A percentile compares a stretch with the other conserved stretches of the same genome.
These are phyloP conservation scores for Trichonephila inaurata DNA, from an alignment of 1,140 invertebrate genomes.

Conservation along the genomic window DNA sequence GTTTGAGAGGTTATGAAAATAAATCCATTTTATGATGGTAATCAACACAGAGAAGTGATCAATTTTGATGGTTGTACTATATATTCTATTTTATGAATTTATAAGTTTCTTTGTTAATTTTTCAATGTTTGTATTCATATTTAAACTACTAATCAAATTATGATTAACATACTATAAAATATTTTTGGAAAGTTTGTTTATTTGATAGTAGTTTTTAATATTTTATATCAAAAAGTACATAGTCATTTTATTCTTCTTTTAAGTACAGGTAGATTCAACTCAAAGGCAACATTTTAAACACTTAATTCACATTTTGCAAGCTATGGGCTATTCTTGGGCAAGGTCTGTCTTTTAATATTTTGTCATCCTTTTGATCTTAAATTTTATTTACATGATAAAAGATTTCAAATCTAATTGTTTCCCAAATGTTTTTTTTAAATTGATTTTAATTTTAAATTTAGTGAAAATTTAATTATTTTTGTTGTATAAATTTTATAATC, in stretches of 20 bases:
- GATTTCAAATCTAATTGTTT: neutral
- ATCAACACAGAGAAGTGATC: too few relatives aligned
- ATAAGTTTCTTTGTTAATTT: too few relatives aligned
- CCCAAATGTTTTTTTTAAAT: neutral
- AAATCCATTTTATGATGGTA: too few relatives aligned
- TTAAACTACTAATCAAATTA: too few relatives aligned
- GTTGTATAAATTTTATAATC: too few relatives aligned
- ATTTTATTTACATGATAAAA: neutral
- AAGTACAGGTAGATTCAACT: slow-evolving; percentile 88
- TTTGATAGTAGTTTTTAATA: neutral
- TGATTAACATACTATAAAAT: too few relatives aligned
- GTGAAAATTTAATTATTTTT: too few relatives aligned
- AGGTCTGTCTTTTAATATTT: neutral
- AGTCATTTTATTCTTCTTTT: slow-evolving; percentile 19
- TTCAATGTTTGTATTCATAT: too few relatives aligned
- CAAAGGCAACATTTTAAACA: slow-evolving; percentile 80
- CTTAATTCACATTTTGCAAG: slow-evolving; percentile 35
- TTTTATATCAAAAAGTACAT: neutral
- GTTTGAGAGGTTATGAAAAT: too few relatives aligned
- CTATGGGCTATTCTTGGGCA: slow-evolving; percentile 39
- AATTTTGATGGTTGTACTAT: too few relatives aligned
- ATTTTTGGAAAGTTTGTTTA: neutral
- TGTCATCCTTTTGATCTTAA: neutral
- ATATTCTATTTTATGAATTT: too few relatives aligned
- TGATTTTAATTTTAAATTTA: neutral